Percentiles rank a stretch among this genome's conserved stretches.
These are phyloP conservation scores for Montifringilla adamsi DNA, from an alignment of 2,113 vertebrate species.

Conservation along the genomic window DNA sequence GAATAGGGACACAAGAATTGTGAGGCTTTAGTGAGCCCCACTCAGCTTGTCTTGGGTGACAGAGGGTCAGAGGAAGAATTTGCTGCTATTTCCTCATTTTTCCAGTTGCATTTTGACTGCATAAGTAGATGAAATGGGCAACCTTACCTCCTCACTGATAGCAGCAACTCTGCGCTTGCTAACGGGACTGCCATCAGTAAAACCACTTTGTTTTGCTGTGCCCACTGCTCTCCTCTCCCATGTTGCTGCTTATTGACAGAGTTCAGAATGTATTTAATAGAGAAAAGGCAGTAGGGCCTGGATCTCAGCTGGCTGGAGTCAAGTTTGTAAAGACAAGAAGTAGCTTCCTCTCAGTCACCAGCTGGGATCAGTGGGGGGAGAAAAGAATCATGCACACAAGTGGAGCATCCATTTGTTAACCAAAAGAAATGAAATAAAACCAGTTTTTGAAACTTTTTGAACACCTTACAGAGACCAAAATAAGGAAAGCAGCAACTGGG, in stretches of 20 bases:
- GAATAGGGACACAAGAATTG: not conserved
- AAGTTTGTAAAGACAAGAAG: not conserved
- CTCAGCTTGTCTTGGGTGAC: not conserved
- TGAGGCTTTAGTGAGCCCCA: not conserved
- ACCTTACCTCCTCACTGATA: not conserved
- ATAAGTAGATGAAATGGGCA: not conserved
- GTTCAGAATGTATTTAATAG: not conserved
- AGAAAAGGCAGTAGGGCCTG: not conserved
- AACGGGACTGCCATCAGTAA: not conserved
- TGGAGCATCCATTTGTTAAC: not conserved
- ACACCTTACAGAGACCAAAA: not conserved
- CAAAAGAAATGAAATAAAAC: not conserved
- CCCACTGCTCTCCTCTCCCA: not conserved
- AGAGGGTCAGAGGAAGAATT: not conserved
- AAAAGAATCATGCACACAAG: not conserved
- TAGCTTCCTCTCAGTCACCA: not conserved
- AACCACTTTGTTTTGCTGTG: not conserved
- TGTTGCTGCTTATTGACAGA: not conserved
- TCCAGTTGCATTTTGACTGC: not conserved
- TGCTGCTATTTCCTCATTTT: fast-evolving
- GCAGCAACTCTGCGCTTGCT: not conserved
- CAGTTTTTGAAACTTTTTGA: not conserved
- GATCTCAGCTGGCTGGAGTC: not conserved
- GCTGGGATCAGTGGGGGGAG: not conserved
- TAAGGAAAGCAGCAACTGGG: not conserved